Conservation (phyloP, 2,888 invertebrate genomes). For the Dioctria linearis region DNA sequence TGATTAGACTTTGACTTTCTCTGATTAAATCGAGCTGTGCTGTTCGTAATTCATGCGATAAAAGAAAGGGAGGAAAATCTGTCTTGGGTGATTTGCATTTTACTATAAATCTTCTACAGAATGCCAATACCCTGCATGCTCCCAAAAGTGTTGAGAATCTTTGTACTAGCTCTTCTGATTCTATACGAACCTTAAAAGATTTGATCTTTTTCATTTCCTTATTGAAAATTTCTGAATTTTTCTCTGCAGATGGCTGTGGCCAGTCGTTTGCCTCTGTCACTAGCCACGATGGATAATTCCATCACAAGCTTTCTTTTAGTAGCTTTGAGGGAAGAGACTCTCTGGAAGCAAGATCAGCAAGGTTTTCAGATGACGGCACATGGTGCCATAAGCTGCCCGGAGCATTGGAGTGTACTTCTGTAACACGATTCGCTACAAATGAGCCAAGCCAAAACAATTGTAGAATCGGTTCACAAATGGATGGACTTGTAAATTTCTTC, state of each 20-base stretch:
- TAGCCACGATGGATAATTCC: neutral
- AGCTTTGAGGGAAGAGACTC: neutral
- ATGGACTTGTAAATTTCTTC: neutral
- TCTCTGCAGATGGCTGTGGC: neutral
- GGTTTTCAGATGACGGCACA: neutral
- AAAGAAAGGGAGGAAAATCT: no score
- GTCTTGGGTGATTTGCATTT: no score
- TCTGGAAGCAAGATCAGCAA: conserved; percentile 1
- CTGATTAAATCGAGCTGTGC: no score
- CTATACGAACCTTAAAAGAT: no score
- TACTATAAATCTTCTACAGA: no score
- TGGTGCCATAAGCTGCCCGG: neutral
- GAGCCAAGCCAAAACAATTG: neutral
- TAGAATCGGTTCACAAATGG: conserved; percentile 60
- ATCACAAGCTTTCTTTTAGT: neutral
- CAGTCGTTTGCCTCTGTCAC: neutral
- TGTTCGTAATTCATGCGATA: no score
- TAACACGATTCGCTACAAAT: neutral
- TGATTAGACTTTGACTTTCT: no score
- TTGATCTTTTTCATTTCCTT: no score
- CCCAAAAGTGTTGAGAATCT: no score
- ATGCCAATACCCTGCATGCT: no score
- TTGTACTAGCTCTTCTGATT: no score
- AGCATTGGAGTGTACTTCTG: neutral
- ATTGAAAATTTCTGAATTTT: no score